phyloP scores from a whole-genome alignment of 2,113 vertebrate species.

The Podarcis cretensis region DNA sequence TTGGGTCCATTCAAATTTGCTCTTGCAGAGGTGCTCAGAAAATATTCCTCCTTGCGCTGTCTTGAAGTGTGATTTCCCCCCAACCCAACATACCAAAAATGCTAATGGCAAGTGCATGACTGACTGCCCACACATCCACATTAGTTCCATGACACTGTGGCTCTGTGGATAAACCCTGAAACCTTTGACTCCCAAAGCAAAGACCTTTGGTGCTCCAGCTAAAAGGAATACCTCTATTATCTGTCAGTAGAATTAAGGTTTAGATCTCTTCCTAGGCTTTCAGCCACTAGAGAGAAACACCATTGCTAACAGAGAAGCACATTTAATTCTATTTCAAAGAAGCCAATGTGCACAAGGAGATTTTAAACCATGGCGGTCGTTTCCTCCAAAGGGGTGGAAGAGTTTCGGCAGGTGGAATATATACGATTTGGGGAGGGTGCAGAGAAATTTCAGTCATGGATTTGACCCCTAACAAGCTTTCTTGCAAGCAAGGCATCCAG shows the following conservation, averaged over 20 bases:
- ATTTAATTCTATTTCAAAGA: slow-evolving; percentile 9
- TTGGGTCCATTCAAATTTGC: slow-evolving; percentile 20
- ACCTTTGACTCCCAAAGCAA: not conserved
- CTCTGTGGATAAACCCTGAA: slow-evolving; percentile 18
- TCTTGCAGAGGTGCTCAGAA: slow-evolving; percentile 38
- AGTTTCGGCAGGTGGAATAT: not conserved
- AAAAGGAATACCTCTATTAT: slow-evolving; percentile 7
- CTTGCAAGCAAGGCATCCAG: not conserved
- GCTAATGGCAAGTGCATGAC: accelerated
- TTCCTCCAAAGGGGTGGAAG: not conserved
- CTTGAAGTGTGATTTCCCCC: not conserved
- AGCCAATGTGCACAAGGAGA: not conserved
- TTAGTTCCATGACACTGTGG: not conserved
- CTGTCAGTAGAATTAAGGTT: not conserved
- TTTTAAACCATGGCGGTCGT: not conserved
- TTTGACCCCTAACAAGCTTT: not conserved
- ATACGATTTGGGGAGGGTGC: not conserved
- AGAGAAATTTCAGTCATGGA: not conserved
- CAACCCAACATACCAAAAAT: not conserved
- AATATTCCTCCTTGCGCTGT: slow-evolving; percentile 25
- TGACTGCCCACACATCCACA: not conserved
- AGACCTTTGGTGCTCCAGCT: not conserved
- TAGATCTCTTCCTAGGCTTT: not conserved
- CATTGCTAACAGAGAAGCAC: not conserved
- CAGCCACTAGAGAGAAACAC: not conserved